phyloP scores from a whole-genome alignment of 2,113 vertebrate genomes.

The Rousettus leschenaultii region DNA sequence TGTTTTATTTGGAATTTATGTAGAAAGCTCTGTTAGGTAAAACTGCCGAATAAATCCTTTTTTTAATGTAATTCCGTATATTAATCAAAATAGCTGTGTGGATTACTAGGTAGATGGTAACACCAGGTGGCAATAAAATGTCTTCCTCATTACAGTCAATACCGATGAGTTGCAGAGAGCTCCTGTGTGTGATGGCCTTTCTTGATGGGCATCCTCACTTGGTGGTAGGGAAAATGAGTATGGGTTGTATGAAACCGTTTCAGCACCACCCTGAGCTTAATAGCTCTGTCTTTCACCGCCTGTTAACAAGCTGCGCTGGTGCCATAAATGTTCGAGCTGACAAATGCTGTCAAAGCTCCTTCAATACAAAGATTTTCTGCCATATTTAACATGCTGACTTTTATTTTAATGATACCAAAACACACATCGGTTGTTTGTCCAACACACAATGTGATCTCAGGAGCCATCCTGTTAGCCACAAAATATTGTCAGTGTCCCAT shows the following conservation, averaged over 20 bases:
- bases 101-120: conserved; percentile 47
- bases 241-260: conserved; percentile 70
- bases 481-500: background rate
- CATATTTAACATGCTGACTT: conserved; percentile 49
- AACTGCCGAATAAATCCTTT: conserved; percentile 58
- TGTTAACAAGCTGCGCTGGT: conserved; percentile 80
- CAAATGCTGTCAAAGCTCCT: conserved; percentile 67
- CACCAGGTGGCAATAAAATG: conserved; percentile 68
- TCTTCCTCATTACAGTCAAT: conserved; percentile 83
- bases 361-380: conserved; percentile 49
- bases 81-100: conserved; percentile 70
- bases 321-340: conserved; percentile 73
- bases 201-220: conserved; percentile 78
- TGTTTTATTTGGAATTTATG: conserved; percentile 60
- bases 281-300: conserved; percentile 78
- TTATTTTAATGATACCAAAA: conserved; percentile 70
- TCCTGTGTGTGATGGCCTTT: conserved; percentile 78
- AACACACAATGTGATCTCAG: conserved; percentile 12
- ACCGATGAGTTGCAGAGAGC: conserved; percentile 82
- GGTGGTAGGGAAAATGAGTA: conserved; percentile 80
- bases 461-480: background rate
- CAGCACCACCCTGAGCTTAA: conserved; percentile 72
- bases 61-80: conserved; percentile 43
- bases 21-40: conserved; percentile 58
- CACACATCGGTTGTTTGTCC: conserved; percentile 39